phyloP scores from a whole-genome alignment of 2,797 vertebrate species.

The Bucorvus abyssinicus region DNA sequence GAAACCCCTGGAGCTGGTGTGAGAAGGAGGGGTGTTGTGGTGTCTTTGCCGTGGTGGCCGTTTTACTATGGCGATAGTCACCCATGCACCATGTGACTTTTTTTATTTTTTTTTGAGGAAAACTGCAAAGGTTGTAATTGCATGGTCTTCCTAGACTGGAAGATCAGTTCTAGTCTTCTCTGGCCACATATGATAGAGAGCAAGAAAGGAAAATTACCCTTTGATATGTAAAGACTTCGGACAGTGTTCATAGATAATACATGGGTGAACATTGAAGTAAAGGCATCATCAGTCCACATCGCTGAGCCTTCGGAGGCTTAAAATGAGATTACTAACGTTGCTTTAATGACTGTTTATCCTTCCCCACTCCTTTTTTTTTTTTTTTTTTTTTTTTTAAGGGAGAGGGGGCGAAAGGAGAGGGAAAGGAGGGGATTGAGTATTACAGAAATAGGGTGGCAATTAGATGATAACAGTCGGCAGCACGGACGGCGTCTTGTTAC shows the following conservation, averaged over 20 bases:
- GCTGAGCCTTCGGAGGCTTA: not conserved
- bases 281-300: not conserved
- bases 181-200: not conserved
- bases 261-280: not conserved
- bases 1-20: not conserved
- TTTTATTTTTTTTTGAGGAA: not conserved
- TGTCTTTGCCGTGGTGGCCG: not conserved
- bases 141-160: not conserved
- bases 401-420: not conserved
- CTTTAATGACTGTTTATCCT: slow-evolving; percentile 21
- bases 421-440: not conserved
- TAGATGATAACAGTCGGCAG: slow-evolving; percentile 23
- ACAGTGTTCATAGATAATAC: not conserved
- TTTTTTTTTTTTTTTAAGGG: not conserved
- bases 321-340: not conserved
- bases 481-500: not conserved
- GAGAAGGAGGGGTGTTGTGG: not conserved
- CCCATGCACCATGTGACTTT: accelerated
- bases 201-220: not conserved
- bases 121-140: not conserved
- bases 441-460: slow-evolving; percentile 33
- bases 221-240: not conserved
- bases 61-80: not conserved
- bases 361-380: not conserved
- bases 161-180: not conserved